Conservation (phyloP, 2,113 vertebrate species). For the Odontophorus gujanensis region DNA sequence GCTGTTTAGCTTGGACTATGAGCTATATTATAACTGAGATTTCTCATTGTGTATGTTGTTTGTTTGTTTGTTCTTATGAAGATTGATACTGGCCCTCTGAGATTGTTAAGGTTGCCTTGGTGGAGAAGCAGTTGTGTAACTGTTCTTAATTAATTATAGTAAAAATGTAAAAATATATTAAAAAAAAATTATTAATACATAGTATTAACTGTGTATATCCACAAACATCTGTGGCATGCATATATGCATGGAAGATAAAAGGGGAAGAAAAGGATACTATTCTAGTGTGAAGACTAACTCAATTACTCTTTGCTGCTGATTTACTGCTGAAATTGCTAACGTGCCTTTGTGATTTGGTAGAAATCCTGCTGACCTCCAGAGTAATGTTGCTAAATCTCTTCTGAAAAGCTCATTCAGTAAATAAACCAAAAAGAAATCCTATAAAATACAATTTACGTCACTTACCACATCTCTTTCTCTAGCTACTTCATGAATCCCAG, state of each 20-base stretch:
- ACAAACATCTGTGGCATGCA: fast-evolving
- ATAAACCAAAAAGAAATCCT: neutral
- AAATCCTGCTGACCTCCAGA: neutral
- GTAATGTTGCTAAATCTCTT: neutral
- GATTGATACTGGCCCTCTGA: neutral
- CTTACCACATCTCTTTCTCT: neutral
- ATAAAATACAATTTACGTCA: neutral
- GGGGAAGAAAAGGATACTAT: neutral
- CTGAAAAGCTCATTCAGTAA: neutral
- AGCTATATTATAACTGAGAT: neutral
- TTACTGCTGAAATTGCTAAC: neutral
- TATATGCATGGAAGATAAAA: neutral
- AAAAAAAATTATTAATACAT: too few species aligned
- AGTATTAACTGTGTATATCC: neutral
- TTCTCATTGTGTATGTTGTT: neutral
- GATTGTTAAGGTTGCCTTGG: neutral
- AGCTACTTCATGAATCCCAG: neutral
- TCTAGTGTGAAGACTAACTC: neutral
- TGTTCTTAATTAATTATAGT: too few species aligned
- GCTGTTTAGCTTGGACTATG: neutral
- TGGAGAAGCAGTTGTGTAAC: neutral
- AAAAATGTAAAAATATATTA: too few species aligned
- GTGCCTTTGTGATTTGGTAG: neutral
- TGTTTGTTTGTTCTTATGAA: neutral
- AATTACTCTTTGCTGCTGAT: neutral